Base-by-base conservation (phyloP, 2,888 invertebrate species). In the Acrobasis consociella region DNA sequence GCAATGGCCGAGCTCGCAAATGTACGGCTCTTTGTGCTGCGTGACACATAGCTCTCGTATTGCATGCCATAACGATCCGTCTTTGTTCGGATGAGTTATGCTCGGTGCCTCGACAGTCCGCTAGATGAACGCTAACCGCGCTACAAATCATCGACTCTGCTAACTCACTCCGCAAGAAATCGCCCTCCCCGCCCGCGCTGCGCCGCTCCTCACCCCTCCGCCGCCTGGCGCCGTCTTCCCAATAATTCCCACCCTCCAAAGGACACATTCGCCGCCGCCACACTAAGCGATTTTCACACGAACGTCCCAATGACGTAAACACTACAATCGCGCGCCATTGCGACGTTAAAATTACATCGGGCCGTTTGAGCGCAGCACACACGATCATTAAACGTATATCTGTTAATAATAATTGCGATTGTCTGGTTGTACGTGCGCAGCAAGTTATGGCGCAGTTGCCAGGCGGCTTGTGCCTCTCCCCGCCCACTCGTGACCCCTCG, bases 321-420 rank as follows among this genome's bases (percentile, higher is more conserved):
- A 67, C 78, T 69, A 82, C 71, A 83, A 80, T 83, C 81, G 82
- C 78, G 72, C 78, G 80, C 77, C 72, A 73, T 64, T 70, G 65
- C 72, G 64, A 67, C 74, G 70, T 72, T 76, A 75, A 75, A 73
- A 76, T 78, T 75, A 76, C 81, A 80, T 75, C 73, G 79, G 72
- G 73, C 74, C 75, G 76, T 73, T 75, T 73, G 70, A 70, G 72
- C 69, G 76, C 80, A 77, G 81, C 82, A 85, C 83, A 84, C 82
- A 83, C 86, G 83, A 85, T 87, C 87, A 87, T 89, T 87, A 88
- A 87, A 86, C 85, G 83, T 87, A 86, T 86, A 86, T 87, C 86
- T 85, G 89, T 87, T 89, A 88, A 89, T 89, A 89, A 88, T 89
- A 89, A 90, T 89, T 90, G 82, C 85, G 87, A 89, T 89, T 89